These are phyloP conservation scores for Tethea ocularis DNA, from an alignment of 2,888 invertebrate species.

Conservation along the genomic window DNA sequence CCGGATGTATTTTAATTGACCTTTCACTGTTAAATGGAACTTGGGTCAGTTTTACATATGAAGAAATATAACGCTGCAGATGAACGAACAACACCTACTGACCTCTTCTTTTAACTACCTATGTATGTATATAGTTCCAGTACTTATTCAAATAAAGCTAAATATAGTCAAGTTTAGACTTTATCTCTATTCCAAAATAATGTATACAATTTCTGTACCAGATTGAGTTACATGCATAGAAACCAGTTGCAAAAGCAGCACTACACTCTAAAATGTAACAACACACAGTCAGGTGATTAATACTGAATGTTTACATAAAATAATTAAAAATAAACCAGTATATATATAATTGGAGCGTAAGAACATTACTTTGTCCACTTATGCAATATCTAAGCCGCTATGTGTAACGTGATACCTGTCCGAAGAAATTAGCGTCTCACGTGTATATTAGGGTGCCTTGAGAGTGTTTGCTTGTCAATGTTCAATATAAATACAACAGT, in stretches of 20 bases:
- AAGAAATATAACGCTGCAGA: neutral
- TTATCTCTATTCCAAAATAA: neutral
- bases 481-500: conserved; percentile 23
- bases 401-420: conserved; percentile 63
- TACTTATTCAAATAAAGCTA: no score
- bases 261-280: neutral
- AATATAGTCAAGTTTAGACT: no score
- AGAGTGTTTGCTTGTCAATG: conserved; percentile 41
- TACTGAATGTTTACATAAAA: conserved; percentile 54
- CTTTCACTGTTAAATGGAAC: conserved; percentile 7
- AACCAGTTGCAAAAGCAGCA: neutral
- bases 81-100: neutral
- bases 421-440: conserved; percentile 50
- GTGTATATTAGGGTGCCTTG: conserved; percentile 47
- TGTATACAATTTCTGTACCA: neutral
- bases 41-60: neutral
- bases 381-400: conserved; percentile 51
- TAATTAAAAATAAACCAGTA: conserved; percentile 62
- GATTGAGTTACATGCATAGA: neutral
- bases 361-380: conserved; percentile 58
- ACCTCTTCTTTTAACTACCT: neutral
- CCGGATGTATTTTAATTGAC: conserved; percentile 9
- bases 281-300: conserved; percentile 38
- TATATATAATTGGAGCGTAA: conserved; percentile 71
- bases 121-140: no score